Evolutionary conservation across 1,140 invertebrate species (phyloP), one percentile per base, ranked within the genome.

Genomic region (Cotesia glomerata): DNA sequence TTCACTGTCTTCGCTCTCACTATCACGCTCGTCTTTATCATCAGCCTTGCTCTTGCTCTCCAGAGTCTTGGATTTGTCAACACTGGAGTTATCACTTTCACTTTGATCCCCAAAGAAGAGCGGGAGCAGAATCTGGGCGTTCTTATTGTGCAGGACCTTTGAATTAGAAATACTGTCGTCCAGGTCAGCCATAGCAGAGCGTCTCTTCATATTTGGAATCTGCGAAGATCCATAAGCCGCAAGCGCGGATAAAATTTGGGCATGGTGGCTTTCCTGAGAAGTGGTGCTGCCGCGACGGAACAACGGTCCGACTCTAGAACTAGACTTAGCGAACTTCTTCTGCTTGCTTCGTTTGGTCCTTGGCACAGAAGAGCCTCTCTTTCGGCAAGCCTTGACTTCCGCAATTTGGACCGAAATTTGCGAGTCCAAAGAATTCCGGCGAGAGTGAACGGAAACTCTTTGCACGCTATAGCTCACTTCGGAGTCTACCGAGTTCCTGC

Each of bases 351-450:
- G 76, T 14, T 78, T 74, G 4, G 83, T 86, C 78, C 72, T 82
- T 61, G 77, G 70, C 14, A 77, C 87, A 81, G 76, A 82, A 36
- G 83, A 79, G 5, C 84, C 79, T 2, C 88, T 86, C 71, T 89
- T 89, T 56, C 82, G 80, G 4, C 93, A 94, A 13, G 93, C 92
- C 77, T 93, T 93, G 83, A 95, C 88, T 85, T 95, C 92, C 0
- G 93, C 91, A 59, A 94, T 92, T 86, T 95, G 92, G 0, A 96
- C 91, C 0, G 94, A 95, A 34, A 94, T 89, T 78, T 95, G 93
- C 54, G 94, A 95, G 80, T 96, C 95, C 4, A 95, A 88, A 0
- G 94, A 95, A 81, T 95, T 94, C 51, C 94, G 88, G 26, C 94
- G 88, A 0, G 93, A 95, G 81, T 95, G 94, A 2, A 95, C 93